Conservation (phyloP, 2,797 vertebrate species). For the Cyprinodon diabolis region DNA sequence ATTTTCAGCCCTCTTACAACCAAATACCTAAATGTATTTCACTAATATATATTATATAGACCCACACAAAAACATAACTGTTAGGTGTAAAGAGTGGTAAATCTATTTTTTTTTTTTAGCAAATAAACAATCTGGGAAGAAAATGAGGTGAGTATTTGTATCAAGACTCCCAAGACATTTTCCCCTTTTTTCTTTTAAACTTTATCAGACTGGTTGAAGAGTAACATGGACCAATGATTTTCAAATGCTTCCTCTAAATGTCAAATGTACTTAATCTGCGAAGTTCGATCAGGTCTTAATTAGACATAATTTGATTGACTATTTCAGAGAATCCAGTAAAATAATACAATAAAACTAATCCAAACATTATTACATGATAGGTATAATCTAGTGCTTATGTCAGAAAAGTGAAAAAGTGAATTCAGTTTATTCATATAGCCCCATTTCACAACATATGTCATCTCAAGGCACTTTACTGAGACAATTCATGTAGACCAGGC, state of each 20-base stretch:
- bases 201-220: background rate
- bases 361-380: too few species aligned
- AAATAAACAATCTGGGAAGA: background rate
- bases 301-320: background rate
- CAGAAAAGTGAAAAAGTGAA: too few species aligned
- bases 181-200: background rate
- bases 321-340: too few species aligned
- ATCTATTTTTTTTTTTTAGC: background rate
- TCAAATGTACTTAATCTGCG: background rate
- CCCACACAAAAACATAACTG: background rate
- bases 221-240: background rate
- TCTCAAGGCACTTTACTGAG: too few species aligned
- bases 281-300: background rate
- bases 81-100: background rate
- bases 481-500: too few species aligned
- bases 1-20: background rate
- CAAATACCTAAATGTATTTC: background rate
- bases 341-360: too few species aligned
- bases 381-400: too few species aligned
- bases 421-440: too few species aligned
- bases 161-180: background rate
- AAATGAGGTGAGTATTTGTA: background rate
- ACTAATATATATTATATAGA: background rate
- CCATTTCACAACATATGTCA: too few species aligned
- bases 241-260: background rate